phyloP scores from a whole-genome alignment of 2,888 invertebrate genomes.

The Scaptomyza cyrtandrae region DNA sequence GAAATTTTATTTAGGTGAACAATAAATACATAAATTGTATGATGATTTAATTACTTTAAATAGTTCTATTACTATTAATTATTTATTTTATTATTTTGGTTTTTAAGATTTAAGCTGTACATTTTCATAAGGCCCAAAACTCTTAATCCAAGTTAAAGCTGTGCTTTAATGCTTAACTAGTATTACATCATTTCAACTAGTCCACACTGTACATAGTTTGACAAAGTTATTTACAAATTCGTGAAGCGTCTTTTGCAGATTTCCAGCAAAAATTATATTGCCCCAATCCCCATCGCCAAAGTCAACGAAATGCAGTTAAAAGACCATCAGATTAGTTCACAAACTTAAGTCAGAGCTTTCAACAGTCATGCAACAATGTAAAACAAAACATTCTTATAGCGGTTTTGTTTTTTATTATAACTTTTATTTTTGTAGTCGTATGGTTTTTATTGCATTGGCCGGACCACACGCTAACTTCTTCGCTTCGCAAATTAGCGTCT shows the following conservation, averaged over 20 bases:
- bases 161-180: too few species aligned
- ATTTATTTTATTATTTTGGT: too few species aligned
- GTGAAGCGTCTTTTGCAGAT: constrained; percentile 47
- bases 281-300: constrained; percentile 1
- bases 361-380: constrained; percentile 9
- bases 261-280: constrained; percentile 44
- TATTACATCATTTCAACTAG: neutral
- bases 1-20: neutral
- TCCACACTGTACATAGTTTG: constrained; percentile 27
- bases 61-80: too few species aligned
- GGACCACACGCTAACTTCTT: constrained; percentile 25
- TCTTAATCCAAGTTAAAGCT: too few species aligned
- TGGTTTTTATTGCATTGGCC: constrained; percentile 22
- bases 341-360: constrained; percentile 24
- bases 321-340: constrained; percentile 3
- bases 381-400: constrained; percentile 37
- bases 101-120: too few species aligned
- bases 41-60: too few species aligned
- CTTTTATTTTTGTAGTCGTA: constrained; percentile 27
- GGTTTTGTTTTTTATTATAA: constrained; percentile 20
- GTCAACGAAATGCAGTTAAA: constrained; percentile 29
- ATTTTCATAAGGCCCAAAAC: too few species aligned
- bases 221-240: constrained; percentile 28
- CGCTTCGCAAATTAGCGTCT: constrained; percentile 52
- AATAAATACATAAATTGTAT: too few species aligned